Percentiles rank a stretch among this genome's conserved stretches.
phyloP scores from a whole-genome alignment of 1,140 invertebrate species.

The Bombus superbus region DNA sequence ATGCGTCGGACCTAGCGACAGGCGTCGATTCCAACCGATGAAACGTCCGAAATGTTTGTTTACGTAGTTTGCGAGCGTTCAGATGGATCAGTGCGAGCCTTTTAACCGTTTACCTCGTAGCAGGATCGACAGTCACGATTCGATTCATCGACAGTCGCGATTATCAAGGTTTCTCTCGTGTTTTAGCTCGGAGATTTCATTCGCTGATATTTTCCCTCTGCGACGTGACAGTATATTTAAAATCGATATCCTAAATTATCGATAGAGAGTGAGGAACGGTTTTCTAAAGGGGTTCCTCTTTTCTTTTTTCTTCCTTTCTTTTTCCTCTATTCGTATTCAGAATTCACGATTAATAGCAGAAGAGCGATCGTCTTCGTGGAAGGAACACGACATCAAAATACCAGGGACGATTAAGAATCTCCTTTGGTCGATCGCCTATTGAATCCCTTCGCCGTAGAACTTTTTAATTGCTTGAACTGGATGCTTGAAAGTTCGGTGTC shows the following conservation, averaged over 20 bases:
- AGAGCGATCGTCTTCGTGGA: neutral
- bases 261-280: too few relatives aligned
- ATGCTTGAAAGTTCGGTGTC: neutral
- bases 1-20: neutral
- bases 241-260: too few relatives aligned
- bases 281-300: neutral
- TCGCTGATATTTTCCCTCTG: neutral
- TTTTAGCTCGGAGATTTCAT: neutral
- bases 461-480: constrained; percentile 28
- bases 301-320: too few relatives aligned
- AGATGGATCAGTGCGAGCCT: too few relatives aligned
- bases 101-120: neutral
- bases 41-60: neutral
- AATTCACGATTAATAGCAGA: neutral
- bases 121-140: neutral
- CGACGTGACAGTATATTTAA: neutral
- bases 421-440: constrained; percentile 1
- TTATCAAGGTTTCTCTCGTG: neutral
- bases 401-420: neutral
- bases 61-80: neutral
- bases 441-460: constrained; percentile 1
- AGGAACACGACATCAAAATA: neutral
- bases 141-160: neutral
- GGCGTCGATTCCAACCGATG: neutral
- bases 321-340: too few relatives aligned